Evolutionary conservation across 2,888 invertebrate genomes (phyloP), one percentile per base, ranked within the genome.

Genomic region (Mechanitis messenoides): DNA sequence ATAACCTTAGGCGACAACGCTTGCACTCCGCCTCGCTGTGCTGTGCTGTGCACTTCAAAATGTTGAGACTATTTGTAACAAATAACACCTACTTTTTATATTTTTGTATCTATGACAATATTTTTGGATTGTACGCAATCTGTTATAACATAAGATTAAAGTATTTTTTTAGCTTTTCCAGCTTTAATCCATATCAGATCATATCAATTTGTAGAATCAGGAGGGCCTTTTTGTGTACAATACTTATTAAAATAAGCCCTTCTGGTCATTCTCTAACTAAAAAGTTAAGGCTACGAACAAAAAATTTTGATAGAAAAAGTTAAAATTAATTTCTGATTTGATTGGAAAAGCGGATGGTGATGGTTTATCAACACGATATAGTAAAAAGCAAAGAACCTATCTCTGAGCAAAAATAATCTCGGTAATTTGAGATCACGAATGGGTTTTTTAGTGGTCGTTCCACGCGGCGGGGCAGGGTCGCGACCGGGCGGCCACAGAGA

Each of bases 381-480:
- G 61, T 61, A 67, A 68, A 68, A 68, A 69, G 62, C 64, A 69
- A 75, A 69, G 76, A 74, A 76, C 75, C 78, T 78, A 79, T 78
- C 79, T 81, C 75, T 64, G 74, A 77, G 80, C 78, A 79, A 81
- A 82, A 79, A 78, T 79, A 76, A 77, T 69, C 69, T 69, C 69
- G 74, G 84, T 84, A 85, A 85, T 81, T 76, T 72, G 82, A 84
- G 82, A 80, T 78, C 76, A 76, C 75, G 76, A 73, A 58, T 64
- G 68, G 70, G 72, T 80, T 73, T 77, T 78, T 78, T 74, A 68
- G 64, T 63, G 72, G 68, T 71, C 75, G 84, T 82, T 81, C 81
- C 81, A 77, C 80, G 76, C 78, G 75, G 74, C 68, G 76, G 76
- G 74, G 71, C 73, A 71, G 79, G 84, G 84, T 83, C 83, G 81